These are phyloP conservation scores for Elgaria multicarinata DNA, from an alignment of 2,113 vertebrate species.

Conservation along the genomic window DNA sequence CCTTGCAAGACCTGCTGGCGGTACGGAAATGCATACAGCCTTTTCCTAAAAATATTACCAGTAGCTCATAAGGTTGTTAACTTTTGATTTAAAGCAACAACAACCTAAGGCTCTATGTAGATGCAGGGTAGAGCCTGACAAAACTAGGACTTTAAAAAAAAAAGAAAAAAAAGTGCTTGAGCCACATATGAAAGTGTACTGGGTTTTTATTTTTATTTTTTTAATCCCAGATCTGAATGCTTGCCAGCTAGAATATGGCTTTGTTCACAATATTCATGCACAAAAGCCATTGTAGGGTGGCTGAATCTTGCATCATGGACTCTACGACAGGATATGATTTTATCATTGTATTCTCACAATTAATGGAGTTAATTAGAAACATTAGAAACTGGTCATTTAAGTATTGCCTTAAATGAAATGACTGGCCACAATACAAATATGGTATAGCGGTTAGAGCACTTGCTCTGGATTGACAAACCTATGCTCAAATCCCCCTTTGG, in stretches of 20 bases:
- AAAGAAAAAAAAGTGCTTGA: too few relatives aligned
- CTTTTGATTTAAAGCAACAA: neutral
- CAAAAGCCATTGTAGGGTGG: neutral
- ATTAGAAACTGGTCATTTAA: neutral
- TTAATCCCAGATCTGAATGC: neutral
- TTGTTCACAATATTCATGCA: neutral
- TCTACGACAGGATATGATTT: too few relatives aligned
- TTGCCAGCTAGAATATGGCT: neutral
- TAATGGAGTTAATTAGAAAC: neutral
- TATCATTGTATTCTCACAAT: neutral
- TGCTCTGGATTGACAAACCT: too few relatives aligned
- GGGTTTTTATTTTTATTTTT: neutral
- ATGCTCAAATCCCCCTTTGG: too few relatives aligned
- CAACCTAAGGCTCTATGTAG: neutral
- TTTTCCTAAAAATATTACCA: neutral
- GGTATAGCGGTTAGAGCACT: too few relatives aligned
- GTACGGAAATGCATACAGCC: neutral
- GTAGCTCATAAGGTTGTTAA: neutral
- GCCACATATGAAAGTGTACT: neutral
- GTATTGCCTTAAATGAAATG: neutral
- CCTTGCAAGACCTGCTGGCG: neutral
- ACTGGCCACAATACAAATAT: neutral
- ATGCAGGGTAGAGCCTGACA: neutral
- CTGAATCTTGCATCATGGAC: neutral
- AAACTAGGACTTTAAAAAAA: neutral